Evolutionary conservation across 2,888 invertebrate genomes (phyloP), one percentile per base, ranked within the genome.

Genomic region (Scaptomyza polygonia): DNA sequence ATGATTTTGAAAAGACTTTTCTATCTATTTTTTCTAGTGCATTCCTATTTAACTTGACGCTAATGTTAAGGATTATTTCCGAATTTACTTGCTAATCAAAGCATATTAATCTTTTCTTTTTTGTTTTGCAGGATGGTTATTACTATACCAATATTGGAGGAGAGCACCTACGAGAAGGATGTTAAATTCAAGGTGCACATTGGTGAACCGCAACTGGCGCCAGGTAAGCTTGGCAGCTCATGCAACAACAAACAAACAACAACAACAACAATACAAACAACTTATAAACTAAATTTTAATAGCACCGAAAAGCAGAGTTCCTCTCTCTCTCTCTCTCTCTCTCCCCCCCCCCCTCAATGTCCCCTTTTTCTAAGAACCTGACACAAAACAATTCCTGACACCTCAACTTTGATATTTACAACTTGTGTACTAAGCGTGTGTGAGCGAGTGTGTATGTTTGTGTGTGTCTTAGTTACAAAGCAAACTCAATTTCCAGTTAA

Each of bases 141-240:
- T 89, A 93, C 94, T 51, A 93, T 99, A 73, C 95, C 95, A 85
- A 97, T 99, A 72, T 94, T 97, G 77, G 99, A 99, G 93, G 98
- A 98, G 90, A 99, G 99, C 92, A 98, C 98, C 90, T 99, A 99
- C 92, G 98, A 99, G 92, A 98, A 99, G 92, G 97, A 98, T 90
- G 97, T 98, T 32, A 93, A 96, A 21, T 98, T 99, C 92, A 97
- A 96, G 92, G 96, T 99, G 12, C 96, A 98, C 90, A 93, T 99
- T 27, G 97, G 96, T 8, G 96, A 97, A 79, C 99, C 99, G 12
- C 95, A 95, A 89, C 94, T 96, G 91, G 94, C 96, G 81, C 96
- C 96, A 93, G 97, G 97, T 97, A 94, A 95, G 83, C 76, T 55
- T 49, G 21, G 9, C 21, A 21, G 18, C 59, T 29, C 65, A 16